A percentile compares a stretch with the other conserved stretches of the same genome.
Evolutionary conservation across 2,113 vertebrate species (phyloP).

Genomic region (Zapornia atra): DNA sequence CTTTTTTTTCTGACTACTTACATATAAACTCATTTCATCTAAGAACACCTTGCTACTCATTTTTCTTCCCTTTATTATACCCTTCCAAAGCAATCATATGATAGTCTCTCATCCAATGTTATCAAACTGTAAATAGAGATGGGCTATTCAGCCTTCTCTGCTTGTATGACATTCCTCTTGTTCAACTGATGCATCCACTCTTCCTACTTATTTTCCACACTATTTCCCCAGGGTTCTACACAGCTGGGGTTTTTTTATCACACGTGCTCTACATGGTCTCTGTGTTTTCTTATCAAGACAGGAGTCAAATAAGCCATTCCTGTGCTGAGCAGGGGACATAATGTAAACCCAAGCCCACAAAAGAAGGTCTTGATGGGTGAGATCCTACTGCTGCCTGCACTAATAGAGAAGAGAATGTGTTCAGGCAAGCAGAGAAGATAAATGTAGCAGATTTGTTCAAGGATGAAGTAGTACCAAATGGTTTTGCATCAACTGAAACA

Average conservation of each 20-base stretch:
- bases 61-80: background rate
- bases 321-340: background rate
- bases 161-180: background rate
- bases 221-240: constrained; percentile 16
- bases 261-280: background rate
- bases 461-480: constrained; percentile 33
- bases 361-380: background rate
- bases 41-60: background rate
- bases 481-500: background rate
- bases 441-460: constrained; percentile 29
- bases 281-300: background rate
- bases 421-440: constrained; percentile 39
- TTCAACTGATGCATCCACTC: background rate
- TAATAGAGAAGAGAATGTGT: constrained; percentile 32
- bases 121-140: background rate
- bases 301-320: background rate
- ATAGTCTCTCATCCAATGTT: background rate
- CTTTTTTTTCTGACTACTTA: background rate
- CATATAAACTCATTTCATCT: background rate
- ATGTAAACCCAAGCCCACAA: background rate
- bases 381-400: constrained; percentile 4
- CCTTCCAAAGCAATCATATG: background rate
- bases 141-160: background rate
- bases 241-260: background rate
- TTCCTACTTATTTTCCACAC: background rate